Base-by-base conservation (phyloP, 2,888 invertebrate species). In the Crematogaster levior region DNA sequence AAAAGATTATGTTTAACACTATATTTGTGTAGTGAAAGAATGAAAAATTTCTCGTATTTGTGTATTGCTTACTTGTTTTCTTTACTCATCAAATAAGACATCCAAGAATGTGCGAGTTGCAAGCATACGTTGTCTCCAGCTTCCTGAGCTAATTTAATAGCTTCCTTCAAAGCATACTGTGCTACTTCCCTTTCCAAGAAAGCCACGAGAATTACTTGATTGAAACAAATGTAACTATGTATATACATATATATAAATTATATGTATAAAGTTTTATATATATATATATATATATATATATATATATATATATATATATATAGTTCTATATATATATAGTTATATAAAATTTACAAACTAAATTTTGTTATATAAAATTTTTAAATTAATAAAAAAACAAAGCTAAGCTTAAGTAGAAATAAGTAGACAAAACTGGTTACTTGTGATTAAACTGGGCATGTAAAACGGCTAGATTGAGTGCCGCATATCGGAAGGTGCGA, bases 401-500 rank as follows among this genome's bases (percentile, higher is more conserved):
- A 63, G 15, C 34, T 43, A 73, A 3, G 7, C 1, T 27, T 34
- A 3, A 60, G 46, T 9, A n/a, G 48, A 51, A 51, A 84, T 27
- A 21, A 24, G 9, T 53, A 37, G 24, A 46, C 34, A 24, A 61
- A 27, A 37, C n/a, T 75, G 63, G 94, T 93, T 95, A 97, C 97
- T 96, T 97, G 92, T 98, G 97, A 70, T 97, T 97, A 94, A 98
- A 98, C 90, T 97, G 97, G 65, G 97, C 97, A 94, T 98, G 98
- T 91, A 98, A 95, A 30, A 98, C 97, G 0, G 98, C 98, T 86
- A 99, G 95, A 94, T 98, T 98, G n/a, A 99, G 95, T 24, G 98
- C 98, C 7, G 98, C 98, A 93, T 97, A 99, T 92, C 98, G 96
- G 91, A 97, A 97, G 58, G 97, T 97, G 92, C 97, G 96, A 58